A percentile compares a stretch with the other conserved stretches of the same genome.
Evolutionary conservation across 2,797 vertebrate genomes (phyloP).

Genomic region (Chelon labrosus): DNA sequence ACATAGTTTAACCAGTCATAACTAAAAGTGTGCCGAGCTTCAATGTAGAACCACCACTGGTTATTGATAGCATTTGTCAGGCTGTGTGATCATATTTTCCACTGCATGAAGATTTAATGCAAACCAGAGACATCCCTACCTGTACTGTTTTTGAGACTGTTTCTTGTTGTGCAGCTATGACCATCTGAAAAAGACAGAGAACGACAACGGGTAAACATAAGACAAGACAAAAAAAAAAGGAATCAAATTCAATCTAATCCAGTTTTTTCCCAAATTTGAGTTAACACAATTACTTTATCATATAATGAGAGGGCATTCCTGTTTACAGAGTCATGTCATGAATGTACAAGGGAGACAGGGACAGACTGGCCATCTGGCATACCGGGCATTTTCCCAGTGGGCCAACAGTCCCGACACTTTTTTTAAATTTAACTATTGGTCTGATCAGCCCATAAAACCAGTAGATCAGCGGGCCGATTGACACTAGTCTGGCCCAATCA

Average conservation of each 20-base stretch:
- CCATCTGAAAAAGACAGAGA: constrained; percentile 69
- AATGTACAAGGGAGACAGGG: no score
- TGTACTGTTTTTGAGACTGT: no score
- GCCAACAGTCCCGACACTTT: no score
- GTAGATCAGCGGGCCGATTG: no score
- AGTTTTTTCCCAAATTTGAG: constrained; percentile 36
- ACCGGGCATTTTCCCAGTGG: no score
- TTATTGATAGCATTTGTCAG: constrained; percentile 54
- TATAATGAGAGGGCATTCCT: background rate
- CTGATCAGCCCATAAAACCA: no score
- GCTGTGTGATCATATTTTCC: constrained; percentile 39
- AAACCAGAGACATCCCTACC: constrained; percentile 66
- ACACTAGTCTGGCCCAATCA: no score
- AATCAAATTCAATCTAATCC: constrained; percentile 33
- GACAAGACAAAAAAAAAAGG: constrained; percentile 6
- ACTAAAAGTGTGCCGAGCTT: no score
- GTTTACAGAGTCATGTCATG: constrained; percentile 6
- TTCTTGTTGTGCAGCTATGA: constrained; percentile 49
- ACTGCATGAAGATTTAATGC: constrained; percentile 43
- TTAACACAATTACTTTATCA: constrained; percentile 16
- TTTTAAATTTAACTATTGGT: no score
- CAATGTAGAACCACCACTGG: constrained; percentile 2
- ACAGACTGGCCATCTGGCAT: no score
- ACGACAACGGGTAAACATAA: constrained; percentile 21
- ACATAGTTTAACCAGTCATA: no score